Evolutionary conservation across 2,113 vertebrate species (phyloP), one percentile per base, ranked within the genome.

Genomic region (Zingel zingel): DNA sequence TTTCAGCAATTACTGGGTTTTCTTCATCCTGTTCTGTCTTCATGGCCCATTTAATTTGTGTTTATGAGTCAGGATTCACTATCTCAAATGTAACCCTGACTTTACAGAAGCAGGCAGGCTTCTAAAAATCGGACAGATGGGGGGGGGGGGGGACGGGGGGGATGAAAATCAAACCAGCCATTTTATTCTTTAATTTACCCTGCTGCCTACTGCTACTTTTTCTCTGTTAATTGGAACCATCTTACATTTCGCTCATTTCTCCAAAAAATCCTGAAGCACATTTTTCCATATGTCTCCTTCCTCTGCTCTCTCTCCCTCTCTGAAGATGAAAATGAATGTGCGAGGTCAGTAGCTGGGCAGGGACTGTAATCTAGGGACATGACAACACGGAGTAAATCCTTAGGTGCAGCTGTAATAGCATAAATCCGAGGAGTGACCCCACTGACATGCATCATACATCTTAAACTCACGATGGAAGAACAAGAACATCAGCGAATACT

Each of bases 111-210:
- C 48, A 70, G 25, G 3, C 43, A 3, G 27, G 21, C 51, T 65
- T 72, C 71, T 43, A 68, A 72, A 89, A 79, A 74, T 53, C 77
- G 53, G 68, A 86, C 58, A 74, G 63, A 81, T 36, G 54, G 43
- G 63, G 48, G 27, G n/a, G 21, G 27, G 27, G 27, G 27, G 30
- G 27, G 39, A 53, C n/a, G 18, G 69, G 53, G 7, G 2, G 2
- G 85, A 89, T 83, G 51, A 51, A 91, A 91, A 84, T 84, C 86
- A 91, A 94, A 93, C 84, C 83, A 87, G 80, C 85, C 82, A 48
- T 89, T 92, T 92, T 76, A 92, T 93, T 90, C 77, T 89, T 91
- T 92, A 83, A 92, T 93, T 94, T 93, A 90, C 91, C 87, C 61
- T 70, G 73, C 72, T 3, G 77, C 74, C 82, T 64, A 57, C 82